Conservation (phyloP, 1,140 invertebrate genomes). For the Copidosoma floridanum region DNA sequence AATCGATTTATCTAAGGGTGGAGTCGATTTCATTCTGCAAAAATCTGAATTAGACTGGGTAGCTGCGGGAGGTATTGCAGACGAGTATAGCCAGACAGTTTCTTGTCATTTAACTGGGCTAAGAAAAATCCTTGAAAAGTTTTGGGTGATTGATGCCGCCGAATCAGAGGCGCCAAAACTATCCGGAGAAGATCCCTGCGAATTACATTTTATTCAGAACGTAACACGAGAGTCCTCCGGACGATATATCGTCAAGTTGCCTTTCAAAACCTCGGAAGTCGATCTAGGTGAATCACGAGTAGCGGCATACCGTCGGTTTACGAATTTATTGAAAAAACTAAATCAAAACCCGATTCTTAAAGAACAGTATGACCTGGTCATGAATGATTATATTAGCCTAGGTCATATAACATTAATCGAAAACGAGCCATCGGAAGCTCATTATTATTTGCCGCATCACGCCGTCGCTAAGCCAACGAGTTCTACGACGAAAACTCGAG, state of each 20-base stretch:
- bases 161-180: not conserved
- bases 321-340: conserved; percentile 27
- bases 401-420: conserved; percentile 40
- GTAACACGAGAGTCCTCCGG: too few species aligned
- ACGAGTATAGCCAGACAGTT: not conserved
- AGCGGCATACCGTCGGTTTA: conserved; percentile 20
- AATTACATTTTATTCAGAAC: too few species aligned
- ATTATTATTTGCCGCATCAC: conserved; percentile 51
- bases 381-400: conserved; percentile 42
- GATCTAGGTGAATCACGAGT: conserved; percentile 21
- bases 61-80: not conserved
- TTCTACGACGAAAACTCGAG: conserved; percentile 34
- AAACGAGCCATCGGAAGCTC: not conserved
- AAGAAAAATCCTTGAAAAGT: not conserved
- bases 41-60: conserved; percentile 10
- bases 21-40: conserved; percentile 3
- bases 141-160: not conserved
- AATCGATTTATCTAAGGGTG: not conserved
- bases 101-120: not conserved
- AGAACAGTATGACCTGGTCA: conserved; percentile 37
- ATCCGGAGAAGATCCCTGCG: not conserved
- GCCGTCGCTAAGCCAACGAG: conserved; percentile 40
- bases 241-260: conserved; percentile 41
- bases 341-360: conserved; percentile 28
- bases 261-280: conserved; percentile 29